Evolutionary conservation across 2,888 invertebrate genomes (phyloP).

Genomic region (Noctua janthina): DNA sequence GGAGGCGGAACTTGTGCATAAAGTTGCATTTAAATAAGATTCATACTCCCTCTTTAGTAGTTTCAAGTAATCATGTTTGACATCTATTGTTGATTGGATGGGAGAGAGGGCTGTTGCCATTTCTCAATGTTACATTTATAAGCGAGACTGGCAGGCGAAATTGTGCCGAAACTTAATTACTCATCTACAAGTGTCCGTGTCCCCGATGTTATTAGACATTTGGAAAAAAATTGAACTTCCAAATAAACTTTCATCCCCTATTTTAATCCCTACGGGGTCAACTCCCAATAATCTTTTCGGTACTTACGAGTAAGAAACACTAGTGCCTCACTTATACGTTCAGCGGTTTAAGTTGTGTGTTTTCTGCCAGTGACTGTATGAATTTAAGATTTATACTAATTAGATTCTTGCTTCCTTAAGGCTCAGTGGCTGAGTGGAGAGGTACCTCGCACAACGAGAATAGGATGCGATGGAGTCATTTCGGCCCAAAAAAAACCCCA

Average conservation of each 20-base stretch:
- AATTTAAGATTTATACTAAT: background rate
- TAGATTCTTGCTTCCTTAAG: background rate
- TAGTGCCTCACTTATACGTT: background rate
- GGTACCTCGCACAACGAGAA: background rate
- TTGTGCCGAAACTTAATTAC: constrained; percentile 3
- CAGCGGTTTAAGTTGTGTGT: background rate
- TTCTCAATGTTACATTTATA: background rate
- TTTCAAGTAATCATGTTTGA: constrained; percentile 23
- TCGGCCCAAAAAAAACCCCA: background rate
- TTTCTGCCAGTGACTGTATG: background rate
- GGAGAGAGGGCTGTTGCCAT: background rate
- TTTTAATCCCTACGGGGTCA: background rate
- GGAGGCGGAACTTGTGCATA: background rate
- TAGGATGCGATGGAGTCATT: background rate
- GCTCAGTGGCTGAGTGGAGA: too few species aligned
- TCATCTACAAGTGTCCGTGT: background rate
- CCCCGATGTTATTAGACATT: background rate
- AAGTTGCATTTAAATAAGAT: constrained; percentile 16
- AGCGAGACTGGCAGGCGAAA: background rate
- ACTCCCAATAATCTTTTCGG: background rate
- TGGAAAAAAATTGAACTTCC: background rate
- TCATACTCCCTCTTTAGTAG: constrained; percentile 20
- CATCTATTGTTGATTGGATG: constrained; percentile 2
- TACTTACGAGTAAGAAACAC: too few species aligned
- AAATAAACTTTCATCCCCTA: background rate